Evolutionary conservation across 2,888 invertebrate genomes (phyloP).

Genomic region (Sipha maydis): DNA sequence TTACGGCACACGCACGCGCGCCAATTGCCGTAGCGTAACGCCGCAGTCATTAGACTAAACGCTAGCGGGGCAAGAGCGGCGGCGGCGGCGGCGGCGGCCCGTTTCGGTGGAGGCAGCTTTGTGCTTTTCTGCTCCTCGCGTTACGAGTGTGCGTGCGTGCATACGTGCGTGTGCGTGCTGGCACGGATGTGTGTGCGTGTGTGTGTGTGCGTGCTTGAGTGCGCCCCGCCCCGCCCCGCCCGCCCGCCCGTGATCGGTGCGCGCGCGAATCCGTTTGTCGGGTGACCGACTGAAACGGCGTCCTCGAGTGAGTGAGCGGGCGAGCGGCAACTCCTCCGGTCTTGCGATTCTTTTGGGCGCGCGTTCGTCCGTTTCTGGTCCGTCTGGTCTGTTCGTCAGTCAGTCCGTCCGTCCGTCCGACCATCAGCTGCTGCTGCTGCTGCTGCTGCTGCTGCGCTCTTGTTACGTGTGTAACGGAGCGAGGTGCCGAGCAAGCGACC

Average conservation of each 20-base stretch:
- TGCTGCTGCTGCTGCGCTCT: not conserved
- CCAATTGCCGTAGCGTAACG: constrained; percentile 9
- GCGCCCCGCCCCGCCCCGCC: not conserved
- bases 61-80: not conserved
- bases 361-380: not conserved
- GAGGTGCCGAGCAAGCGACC: not conserved
- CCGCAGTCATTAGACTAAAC: constrained; percentile 4
- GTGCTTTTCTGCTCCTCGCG: not conserved
- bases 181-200: not conserved
- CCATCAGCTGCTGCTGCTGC: not conserved
- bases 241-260: not conserved
- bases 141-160: not conserved
- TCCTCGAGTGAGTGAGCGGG: constrained; percentile 22
- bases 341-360: not conserved
- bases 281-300: not conserved
- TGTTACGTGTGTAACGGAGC: not conserved
- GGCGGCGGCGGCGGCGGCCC: not conserved
- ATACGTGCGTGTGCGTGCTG: not conserved
- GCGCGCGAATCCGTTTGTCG: not conserved
- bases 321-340: constrained; percentile 30
- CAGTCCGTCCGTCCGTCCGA: not conserved
- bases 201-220: not conserved
- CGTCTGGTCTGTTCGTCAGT: not conserved
- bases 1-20: not conserved
- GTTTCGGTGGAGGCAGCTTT: not conserved